Conservation (phyloP, 1,140 invertebrate genomes). For the Hyles euphorbiae region DNA sequence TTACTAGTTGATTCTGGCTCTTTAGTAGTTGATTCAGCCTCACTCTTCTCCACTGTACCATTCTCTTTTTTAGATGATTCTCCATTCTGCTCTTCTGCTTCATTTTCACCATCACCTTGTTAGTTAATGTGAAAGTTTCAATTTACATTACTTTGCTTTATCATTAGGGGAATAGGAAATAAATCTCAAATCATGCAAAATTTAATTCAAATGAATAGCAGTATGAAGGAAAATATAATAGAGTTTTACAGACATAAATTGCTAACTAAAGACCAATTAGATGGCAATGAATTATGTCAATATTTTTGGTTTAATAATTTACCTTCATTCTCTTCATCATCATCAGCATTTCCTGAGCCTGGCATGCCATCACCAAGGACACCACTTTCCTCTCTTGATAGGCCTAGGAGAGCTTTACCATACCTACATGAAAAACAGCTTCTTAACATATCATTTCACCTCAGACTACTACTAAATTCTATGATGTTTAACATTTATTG, state of each 20-base stretch:
- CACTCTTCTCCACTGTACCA: constrained; percentile 36
- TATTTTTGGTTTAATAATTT: background rate
- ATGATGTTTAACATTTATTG: no score
- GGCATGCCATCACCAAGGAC: constrained; percentile 86
- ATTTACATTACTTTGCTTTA: no score
- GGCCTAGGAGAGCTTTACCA: constrained; percentile 87
- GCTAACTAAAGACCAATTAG: no score
- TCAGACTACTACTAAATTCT: no score
- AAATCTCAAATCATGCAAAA: no score
- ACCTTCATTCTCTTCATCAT: constrained; percentile 75
- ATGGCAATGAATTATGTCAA: no score
- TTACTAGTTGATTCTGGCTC: background rate
- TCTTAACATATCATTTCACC: no score
- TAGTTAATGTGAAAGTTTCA: constrained; percentile 13
- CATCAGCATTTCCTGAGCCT: constrained; percentile 74
- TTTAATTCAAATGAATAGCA: no score
- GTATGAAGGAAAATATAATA: no score
- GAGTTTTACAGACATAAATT: no score
- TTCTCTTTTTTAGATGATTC: constrained; percentile 34
- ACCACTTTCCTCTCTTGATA: constrained; percentile 87
- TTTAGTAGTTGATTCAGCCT: constrained; percentile 31
- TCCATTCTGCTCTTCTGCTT: constrained; percentile 32
- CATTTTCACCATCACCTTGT: constrained; percentile 31
- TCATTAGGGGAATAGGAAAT: no score
- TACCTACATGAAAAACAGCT: constrained; percentile 49